Conservation (phyloP, 2,113 vertebrate genomes). For the Helogale parvula region DNA sequence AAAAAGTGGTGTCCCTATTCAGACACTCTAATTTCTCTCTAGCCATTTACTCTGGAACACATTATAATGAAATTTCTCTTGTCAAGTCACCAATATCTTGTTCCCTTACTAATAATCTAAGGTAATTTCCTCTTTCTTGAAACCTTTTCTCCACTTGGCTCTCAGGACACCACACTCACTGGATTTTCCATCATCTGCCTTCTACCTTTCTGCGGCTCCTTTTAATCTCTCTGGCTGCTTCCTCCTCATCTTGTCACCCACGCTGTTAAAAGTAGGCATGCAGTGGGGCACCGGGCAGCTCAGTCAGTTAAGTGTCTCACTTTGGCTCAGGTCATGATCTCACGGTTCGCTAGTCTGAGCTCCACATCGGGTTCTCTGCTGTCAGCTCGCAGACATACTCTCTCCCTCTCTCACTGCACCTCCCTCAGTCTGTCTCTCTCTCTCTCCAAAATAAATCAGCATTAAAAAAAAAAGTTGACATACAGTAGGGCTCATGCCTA, state of each 20-base stretch:
- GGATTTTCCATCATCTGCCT: background rate
- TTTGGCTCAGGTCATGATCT: background rate
- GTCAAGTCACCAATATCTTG: background rate
- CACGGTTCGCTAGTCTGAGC: too few relatives aligned
- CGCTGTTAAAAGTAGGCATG: background rate
- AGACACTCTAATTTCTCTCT: background rate
- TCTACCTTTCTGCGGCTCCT: background rate
- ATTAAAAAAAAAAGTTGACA: too few relatives aligned
- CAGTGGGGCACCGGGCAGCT: background rate
- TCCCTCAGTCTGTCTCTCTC: too few relatives aligned
- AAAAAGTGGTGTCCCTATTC: background rate
- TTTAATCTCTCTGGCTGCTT: background rate
- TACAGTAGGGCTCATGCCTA: too few relatives aligned
- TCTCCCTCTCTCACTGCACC: too few relatives aligned
- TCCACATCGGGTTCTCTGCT: too few relatives aligned
- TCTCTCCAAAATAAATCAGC: too few relatives aligned
- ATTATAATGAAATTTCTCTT: background rate
- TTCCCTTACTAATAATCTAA: background rate
- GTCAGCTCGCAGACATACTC: too few relatives aligned
- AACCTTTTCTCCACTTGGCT: background rate
- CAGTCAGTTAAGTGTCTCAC: background rate
- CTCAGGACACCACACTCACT: fast-evolving
- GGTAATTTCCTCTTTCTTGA: background rate
- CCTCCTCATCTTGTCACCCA: background rate
- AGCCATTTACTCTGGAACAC: background rate